These are phyloP conservation scores for Gymnocheta viridis DNA, from an alignment of 2,888 invertebrate genomes.

Conservation along the genomic window DNA sequence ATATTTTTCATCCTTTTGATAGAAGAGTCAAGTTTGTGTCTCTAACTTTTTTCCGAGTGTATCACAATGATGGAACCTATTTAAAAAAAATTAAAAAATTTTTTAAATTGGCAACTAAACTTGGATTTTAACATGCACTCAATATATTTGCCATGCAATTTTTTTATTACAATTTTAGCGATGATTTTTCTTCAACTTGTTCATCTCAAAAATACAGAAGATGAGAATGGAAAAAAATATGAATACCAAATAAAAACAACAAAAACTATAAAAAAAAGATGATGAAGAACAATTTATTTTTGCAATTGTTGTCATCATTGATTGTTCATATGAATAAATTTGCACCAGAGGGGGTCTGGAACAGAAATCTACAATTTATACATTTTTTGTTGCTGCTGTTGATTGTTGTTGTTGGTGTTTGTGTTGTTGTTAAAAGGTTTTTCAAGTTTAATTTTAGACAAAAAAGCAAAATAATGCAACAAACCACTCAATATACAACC, in stretches of 20 bases:
- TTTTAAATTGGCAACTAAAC: not conserved
- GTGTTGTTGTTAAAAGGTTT: conserved; percentile 68
- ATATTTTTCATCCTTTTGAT: conserved; percentile 47
- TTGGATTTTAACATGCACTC: conserved; percentile 50
- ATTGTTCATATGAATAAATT: conserved; percentile 81
- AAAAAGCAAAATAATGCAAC: conserved; percentile 40
- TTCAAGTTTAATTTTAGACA: conserved; percentile 68
- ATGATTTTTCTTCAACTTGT: conserved; percentile 26
- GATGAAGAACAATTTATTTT: conserved; percentile 68
- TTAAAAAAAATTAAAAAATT: not conserved
- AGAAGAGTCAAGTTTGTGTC: conserved; percentile 21
- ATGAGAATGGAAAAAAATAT: conserved; percentile 22
- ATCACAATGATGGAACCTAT: conserved; percentile 56
- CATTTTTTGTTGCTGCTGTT: conserved; percentile 29
- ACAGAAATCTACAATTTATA: conserved; percentile 60
- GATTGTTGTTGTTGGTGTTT: not conserved
- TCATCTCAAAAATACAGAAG: conserved; percentile 3
- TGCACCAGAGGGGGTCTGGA: conserved; percentile 78
- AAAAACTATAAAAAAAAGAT: not conserved
- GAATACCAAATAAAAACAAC: conserved; percentile 3
- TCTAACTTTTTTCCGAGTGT: not conserved
- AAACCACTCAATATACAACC: conserved; percentile 11
- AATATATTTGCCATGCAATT: conserved; percentile 24
- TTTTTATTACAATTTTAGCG: not conserved
- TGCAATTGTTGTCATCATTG: conserved; percentile 81